Evolutionary conservation across 2,113 vertebrate species (phyloP).

Genomic region (Amblyornis subalaris): DNA sequence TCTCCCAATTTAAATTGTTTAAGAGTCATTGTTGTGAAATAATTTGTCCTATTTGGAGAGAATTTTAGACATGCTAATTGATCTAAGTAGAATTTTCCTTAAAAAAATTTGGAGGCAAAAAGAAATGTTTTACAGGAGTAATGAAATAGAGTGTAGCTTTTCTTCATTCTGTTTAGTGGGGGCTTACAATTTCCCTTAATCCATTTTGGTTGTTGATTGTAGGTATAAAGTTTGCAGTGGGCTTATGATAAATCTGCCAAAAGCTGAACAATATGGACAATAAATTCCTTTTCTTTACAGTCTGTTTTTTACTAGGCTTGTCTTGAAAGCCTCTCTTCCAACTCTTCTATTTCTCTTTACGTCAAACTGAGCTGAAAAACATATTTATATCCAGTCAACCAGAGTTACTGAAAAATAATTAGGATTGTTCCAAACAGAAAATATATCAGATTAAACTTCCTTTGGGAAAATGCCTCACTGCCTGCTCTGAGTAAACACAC

Average conservation of each 20-base stretch:
- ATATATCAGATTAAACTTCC: constrained; percentile 26
- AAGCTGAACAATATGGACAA: constrained; percentile 36
- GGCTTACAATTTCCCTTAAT: constrained; percentile 33
- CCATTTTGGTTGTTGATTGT: background rate
- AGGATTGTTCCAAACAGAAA: constrained; percentile 20
- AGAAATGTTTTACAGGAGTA: background rate
- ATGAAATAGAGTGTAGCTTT: constrained; percentile 23
- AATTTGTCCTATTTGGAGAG: background rate
- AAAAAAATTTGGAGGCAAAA: background rate
- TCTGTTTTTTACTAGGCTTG: constrained; percentile 14
- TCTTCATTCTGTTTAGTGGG: constrained; percentile 33
- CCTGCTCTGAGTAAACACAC: background rate
- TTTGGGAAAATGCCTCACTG: constrained; percentile 8
- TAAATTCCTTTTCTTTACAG: constrained; percentile 32
- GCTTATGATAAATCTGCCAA: constrained; percentile 33
- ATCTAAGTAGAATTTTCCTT: background rate
- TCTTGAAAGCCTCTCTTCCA: background rate
- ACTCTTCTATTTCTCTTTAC: background rate
- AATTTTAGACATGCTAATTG: background rate
- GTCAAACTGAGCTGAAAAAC: background rate
- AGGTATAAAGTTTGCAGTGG: constrained; percentile 31
- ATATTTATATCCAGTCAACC: background rate
- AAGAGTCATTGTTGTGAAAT: background rate
- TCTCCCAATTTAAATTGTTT: background rate
- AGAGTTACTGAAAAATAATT: constrained; percentile 45